Evolutionary conservation across 2,797 vertebrate genomes (phyloP), one percentile per base, ranked within the genome.

Genomic region (Calcarius lapponicus): DNA sequence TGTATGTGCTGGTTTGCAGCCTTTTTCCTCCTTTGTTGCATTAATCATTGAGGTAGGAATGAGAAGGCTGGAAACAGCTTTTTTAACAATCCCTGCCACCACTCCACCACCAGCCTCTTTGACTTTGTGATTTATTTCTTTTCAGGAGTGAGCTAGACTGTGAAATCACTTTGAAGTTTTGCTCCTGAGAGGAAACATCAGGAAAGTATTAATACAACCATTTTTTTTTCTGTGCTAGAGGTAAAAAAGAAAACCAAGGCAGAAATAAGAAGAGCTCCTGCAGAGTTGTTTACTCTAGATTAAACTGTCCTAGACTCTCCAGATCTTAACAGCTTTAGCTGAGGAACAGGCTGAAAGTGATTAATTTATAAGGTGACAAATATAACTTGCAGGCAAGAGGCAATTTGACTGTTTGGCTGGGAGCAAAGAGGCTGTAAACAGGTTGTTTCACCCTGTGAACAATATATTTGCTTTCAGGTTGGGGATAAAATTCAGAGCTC

Each of bases 81-180:
- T 95, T 96, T 86, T 73, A 96, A 95, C 92, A 93, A 76, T 65
- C 78, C 20, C 57, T 13, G 4, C 91, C 47, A 76, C 7, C 1
- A 62, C 85, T 90, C 73, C 3, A 36, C 88, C 84, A 95, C 64
- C 83, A 95, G 86, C 74, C 86, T 94, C 88, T 95, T 94, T 93
- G 95, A 87, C 79, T 92, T 88, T 1, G 6, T 89, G 92, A 97
- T 96, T 96, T 96, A 96, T 96, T 92, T 92, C 95, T 94, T 92
- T 93, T 92, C 93, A 95, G 90, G 73, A 62, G 93, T 90, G 95
- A 94, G 86, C 87, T 80, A 91, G 94, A 95, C 95, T 60, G 6
- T 94, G 94, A 96, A 97, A 97, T 96, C 90, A 94, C 95, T 96
- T 88, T 95, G 95, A 92, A 96, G 88, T 96, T 96, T 95, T 91